Conservation (phyloP, 2,113 vertebrate genomes). For the Nycticryphes semicollaris region DNA sequence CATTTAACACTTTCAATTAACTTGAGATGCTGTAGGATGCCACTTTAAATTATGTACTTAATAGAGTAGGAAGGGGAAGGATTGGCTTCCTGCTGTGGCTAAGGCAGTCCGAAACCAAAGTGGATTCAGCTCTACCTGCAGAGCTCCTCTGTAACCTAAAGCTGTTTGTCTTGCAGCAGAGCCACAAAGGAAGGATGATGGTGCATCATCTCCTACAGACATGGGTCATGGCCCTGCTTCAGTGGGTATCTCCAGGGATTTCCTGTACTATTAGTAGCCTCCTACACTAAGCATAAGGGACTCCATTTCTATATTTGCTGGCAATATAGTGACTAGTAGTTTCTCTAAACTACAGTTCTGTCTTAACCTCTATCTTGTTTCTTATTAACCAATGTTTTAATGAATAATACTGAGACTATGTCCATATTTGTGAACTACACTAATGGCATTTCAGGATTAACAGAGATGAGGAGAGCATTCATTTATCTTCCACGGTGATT, state of each 20-base stretch:
- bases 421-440: not conserved
- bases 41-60: slow-evolving; percentile 54
- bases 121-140: slow-evolving; percentile 20
- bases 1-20: slow-evolving; percentile 61
- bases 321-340: not conserved
- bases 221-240: slow-evolving; percentile 5
- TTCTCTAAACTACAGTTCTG: not conserved
- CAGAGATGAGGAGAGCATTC: not conserved
- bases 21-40: slow-evolving; percentile 50
- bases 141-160: slow-evolving; percentile 14
- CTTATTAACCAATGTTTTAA: not conserved
- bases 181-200: not conserved
- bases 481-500: slow-evolving; percentile 10
- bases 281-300: not conserved
- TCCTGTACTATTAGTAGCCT: not conserved
- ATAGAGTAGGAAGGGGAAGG: slow-evolving; percentile 50
- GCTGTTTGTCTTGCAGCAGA: not conserved
- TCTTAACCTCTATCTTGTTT: not conserved
- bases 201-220: not conserved
- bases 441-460: slow-evolving; percentile 36
- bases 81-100: slow-evolving; percentile 51
- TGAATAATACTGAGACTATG: not conserved
- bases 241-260: not conserved
- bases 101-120: not conserved
- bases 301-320: not conserved